Evolutionary conservation across 2,888 invertebrate species (phyloP).

Genomic region (Cybosia mesomella): DNA sequence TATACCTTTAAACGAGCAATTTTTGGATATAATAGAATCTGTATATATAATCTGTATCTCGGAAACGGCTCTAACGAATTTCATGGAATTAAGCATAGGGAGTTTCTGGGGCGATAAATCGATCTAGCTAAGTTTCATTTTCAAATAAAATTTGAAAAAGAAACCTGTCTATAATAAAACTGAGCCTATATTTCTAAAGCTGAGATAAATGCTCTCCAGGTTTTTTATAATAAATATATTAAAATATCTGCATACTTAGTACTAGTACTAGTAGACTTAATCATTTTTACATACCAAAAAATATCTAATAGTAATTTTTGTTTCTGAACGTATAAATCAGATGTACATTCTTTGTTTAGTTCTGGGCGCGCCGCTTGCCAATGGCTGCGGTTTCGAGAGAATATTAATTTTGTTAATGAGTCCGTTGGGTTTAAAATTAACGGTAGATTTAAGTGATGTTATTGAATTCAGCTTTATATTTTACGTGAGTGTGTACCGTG

Average conservation of each 20-base stretch:
- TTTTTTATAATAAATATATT: too few relatives aligned
- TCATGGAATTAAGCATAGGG: too few relatives aligned
- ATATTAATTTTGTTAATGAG: slow-evolving; percentile 25
- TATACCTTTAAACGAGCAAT: too few relatives aligned
- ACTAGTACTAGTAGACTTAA: too few relatives aligned
- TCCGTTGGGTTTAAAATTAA: slow-evolving; percentile 10
- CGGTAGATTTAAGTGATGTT: slow-evolving; percentile 8
- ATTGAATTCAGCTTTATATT: slow-evolving; percentile 11
- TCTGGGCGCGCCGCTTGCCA: slow-evolving; percentile 14
- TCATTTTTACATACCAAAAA: too few relatives aligned
- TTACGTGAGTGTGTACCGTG: neutral
- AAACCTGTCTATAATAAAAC: neutral
- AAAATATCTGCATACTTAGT: neutral
- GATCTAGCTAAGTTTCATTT: too few relatives aligned
- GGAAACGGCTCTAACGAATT: too few relatives aligned
- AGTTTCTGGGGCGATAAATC: too few relatives aligned
- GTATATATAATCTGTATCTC: too few relatives aligned
- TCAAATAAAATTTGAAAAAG: too few relatives aligned
- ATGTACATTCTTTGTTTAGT: slow-evolving; percentile 13
- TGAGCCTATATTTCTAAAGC: neutral
- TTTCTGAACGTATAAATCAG: neutral
- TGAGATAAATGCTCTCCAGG: neutral
- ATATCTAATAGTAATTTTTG: neutral
- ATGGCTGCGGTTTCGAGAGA: slow-evolving; percentile 23
- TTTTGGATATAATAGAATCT: too few relatives aligned